phyloP scores from a whole-genome alignment of 2,888 invertebrate genomes.

The Sabatieria punctata region DNA sequence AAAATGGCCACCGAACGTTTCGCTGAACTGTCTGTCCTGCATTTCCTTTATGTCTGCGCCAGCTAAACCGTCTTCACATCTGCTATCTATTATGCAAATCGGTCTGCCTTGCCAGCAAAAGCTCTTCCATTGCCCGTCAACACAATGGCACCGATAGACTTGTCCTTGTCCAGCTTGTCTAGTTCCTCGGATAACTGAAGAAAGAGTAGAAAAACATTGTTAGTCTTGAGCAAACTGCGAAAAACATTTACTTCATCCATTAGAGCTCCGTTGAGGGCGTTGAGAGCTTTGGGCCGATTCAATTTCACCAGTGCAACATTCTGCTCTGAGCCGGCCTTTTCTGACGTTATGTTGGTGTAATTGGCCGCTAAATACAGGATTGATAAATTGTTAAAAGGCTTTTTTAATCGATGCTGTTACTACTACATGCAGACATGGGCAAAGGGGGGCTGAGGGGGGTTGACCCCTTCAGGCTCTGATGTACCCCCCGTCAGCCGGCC shows the following conservation, averaged over 20 bases:
- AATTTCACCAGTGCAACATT: constrained; percentile 81
- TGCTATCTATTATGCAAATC: too few relatives aligned
- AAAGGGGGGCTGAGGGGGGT: too few relatives aligned
- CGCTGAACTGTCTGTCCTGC: constrained; percentile 26
- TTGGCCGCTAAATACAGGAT: too few relatives aligned
- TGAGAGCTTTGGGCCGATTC: constrained; percentile 85
- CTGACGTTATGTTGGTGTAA: constrained; percentile 18
- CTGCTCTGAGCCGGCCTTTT: constrained; percentile 40
- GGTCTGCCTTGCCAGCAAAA: constrained; percentile 48
- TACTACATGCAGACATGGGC: too few relatives aligned
- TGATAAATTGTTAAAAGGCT: too few relatives aligned
- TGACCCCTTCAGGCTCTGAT: too few relatives aligned
- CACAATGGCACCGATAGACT: constrained; percentile 60
- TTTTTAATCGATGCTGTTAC: too few relatives aligned
- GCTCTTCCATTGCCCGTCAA: constrained; percentile 69
- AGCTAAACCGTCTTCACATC: constrained; percentile 34
- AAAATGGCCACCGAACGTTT: constrained; percentile 45
- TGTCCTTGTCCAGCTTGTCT: constrained; percentile 50
- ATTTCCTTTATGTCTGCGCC: constrained; percentile 86
- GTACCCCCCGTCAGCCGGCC: too few relatives aligned
- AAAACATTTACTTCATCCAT: constrained; percentile 53
- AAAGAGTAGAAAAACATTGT: constrained; percentile 16
- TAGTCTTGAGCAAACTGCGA: constrained; percentile 12
- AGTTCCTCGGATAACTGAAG: constrained; percentile 42
- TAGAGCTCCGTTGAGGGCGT: constrained; percentile 75